Base-by-base conservation (phyloP, 2,797 vertebrate species). In the Manis pentadactyla region DNA sequence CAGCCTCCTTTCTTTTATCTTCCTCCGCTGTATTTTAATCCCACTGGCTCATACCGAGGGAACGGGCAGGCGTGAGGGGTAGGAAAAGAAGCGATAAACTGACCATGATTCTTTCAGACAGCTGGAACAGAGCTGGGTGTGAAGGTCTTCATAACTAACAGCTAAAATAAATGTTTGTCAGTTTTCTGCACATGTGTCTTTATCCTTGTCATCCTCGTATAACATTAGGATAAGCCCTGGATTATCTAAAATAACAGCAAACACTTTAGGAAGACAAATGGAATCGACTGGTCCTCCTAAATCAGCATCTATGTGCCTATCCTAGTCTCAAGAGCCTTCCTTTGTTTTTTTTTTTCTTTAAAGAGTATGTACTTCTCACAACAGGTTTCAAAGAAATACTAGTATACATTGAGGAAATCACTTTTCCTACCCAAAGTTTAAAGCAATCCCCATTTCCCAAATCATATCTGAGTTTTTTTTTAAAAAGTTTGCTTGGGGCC, bases 201-300 rank as follows among this genome's bases (percentile, higher is more conserved):
- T 63, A 91, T 83, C 42, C 78, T 79, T 79, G 23, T 46, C 69
- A 69, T 79, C 73, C 78, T 71, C 77, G 23, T 29, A 55, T 25
- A 37, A 71, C 66, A 92, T 27, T 69, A 88, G n/a, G 37, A 78
- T 66, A 86, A 91, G 81, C 49, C 19, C 73, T 81, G 49, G 69
- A 86, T 93, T 73, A 61, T 57, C 89, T 91, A 66, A 83, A 94
- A 46, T 63, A 94, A 84, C 31, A 96, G 73, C 51, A 86, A 96
- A 97, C 83, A 92, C 78, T 27, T 95, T 42, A 77, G 37, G 39
- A 74, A 68, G 84, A 81, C 83, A 83, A 53, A 66, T 4, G 51
- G 63, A 88, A 66, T 49, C 18, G 15, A 63, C 39, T 0, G 4
- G 34, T 66, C 13, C 27, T 53, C 17, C 71, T 68, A 29, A 51